Conservation (phyloP, 2,797 vertebrate genomes). For the Pseudocheirus occidentalis region DNA sequence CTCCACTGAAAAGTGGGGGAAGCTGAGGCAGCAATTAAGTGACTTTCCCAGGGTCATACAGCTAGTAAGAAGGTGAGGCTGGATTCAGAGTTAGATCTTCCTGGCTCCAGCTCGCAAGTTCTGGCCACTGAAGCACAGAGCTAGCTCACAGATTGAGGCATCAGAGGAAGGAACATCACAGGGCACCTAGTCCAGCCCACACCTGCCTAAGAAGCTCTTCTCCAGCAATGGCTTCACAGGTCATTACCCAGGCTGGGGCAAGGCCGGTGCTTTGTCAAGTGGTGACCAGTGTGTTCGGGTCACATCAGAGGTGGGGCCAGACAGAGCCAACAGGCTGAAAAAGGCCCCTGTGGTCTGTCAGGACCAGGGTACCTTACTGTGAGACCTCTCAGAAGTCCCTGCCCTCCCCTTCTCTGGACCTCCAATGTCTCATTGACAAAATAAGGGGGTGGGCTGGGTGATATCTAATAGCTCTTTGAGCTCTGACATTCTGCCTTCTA, state of each 20-base stretch:
- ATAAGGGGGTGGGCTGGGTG: not conserved
- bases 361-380: not conserved
- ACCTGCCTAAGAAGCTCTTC: too few relatives aligned
- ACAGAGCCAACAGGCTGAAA: not conserved
- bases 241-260: not conserved
- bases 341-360: not conserved
- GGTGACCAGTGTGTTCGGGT: not conserved
- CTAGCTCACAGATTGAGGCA: too few relatives aligned
- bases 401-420: not conserved
- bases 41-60: too few relatives aligned
- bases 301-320: not conserved
- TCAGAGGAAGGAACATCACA: too few relatives aligned
- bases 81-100: too few relatives aligned
- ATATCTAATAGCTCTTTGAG: not conserved
- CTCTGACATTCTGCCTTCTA: not conserved
- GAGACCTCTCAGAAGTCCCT: not conserved
- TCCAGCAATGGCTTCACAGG: too few relatives aligned
- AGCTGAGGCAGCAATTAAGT: too few relatives aligned
- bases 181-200: too few relatives aligned
- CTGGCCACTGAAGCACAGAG: too few relatives aligned
- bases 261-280: not conserved
- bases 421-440: not conserved
- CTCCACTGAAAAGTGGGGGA: too few relatives aligned
- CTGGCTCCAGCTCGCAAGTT: too few relatives aligned
- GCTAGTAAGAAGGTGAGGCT: too few relatives aligned